These are phyloP conservation scores for Pyxicephalus adspersus DNA, from an alignment of 2,113 vertebrate genomes.

Conservation along the genomic window DNA sequence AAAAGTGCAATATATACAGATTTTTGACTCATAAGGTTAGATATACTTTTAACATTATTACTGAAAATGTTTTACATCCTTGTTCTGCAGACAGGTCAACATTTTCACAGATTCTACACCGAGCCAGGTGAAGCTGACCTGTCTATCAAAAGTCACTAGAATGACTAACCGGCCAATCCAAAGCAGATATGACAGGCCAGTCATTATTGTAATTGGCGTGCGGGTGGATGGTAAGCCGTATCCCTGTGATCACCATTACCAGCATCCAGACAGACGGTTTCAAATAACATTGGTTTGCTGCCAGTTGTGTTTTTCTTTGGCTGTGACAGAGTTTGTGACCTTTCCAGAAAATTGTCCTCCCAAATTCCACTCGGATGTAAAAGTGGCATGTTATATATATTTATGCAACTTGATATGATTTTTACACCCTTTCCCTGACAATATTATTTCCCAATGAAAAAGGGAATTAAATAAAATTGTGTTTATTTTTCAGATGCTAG, in stretches of 20 bases:
- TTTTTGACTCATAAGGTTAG: no score
- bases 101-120: neutral
- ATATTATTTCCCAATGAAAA: neutral
- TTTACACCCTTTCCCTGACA: neutral
- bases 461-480: neutral
- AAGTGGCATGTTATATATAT: neutral
- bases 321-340: constrained; percentile 33
- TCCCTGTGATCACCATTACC: constrained; percentile 38
- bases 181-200: constrained; percentile 6
- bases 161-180: neutral
- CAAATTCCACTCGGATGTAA: neutral
- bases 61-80: neutral
- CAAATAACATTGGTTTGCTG: constrained; percentile 34
- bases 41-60: no score
- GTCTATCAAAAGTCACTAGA: constrained; percentile 2
- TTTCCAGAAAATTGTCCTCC: constrained; percentile 14
- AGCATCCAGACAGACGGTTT: constrained; percentile 25
- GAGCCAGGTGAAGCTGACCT: constrained; percentile 8
- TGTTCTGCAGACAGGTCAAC: neutral
- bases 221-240: constrained; percentile 10
- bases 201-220: constrained; percentile 44
- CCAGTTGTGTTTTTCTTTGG: constrained; percentile 45
- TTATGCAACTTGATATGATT: neutral
- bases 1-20: no score
- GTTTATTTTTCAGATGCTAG: neutral